Evolutionary conservation across 2,797 vertebrate genomes (phyloP).

Genomic region (Helicolenus hilgendorfi): DNA sequence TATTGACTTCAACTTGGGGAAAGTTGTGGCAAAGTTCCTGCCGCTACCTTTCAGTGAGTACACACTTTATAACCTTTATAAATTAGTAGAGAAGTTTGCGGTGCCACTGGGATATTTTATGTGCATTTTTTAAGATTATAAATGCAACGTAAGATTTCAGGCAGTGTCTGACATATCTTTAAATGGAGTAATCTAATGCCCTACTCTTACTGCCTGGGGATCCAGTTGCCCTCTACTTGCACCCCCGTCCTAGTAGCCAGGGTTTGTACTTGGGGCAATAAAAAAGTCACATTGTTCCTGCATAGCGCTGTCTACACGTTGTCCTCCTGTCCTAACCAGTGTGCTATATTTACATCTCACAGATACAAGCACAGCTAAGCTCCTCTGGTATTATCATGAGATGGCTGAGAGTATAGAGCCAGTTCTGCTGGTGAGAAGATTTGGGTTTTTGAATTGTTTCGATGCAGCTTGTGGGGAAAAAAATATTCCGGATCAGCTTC

Average conservation of each 20-base stretch:
- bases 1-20: not conserved
- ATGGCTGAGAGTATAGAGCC: not conserved
- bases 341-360: constrained; percentile 41
- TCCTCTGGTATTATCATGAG: constrained; percentile 5
- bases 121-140: not conserved
- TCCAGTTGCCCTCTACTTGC: constrained; percentile 59
- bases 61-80: too few relatives aligned
- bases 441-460: not conserved
- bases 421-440: not conserved
- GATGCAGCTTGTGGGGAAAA: not conserved
- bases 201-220: constrained; percentile 57
- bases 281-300: constrained; percentile 61
- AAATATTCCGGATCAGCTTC: not conserved
- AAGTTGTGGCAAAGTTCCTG: not conserved
- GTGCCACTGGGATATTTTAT: not conserved
- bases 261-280: constrained; percentile 33
- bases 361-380: constrained; percentile 39
- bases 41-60: not conserved
- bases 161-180: not conserved
- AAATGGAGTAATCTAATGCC: not conserved
- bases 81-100: not conserved
- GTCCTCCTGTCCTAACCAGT: constrained; percentile 3
- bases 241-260: constrained; percentile 35
- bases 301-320: constrained; percentile 21
- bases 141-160: not conserved